phyloP scores from a whole-genome alignment of 2,797 vertebrate genomes.

The Gallirallus australis region DNA sequence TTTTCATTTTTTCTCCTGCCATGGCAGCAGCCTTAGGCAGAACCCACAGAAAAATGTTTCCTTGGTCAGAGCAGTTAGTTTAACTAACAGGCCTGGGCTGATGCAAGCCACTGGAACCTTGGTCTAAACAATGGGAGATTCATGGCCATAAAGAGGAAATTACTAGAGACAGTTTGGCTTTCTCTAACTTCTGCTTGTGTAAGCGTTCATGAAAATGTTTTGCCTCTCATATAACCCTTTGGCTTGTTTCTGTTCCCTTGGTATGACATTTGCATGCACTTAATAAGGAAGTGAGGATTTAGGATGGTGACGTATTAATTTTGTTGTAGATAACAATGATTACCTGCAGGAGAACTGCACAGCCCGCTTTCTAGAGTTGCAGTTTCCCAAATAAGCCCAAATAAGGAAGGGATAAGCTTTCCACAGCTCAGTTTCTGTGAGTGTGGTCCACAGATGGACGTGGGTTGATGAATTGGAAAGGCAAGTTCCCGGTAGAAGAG shows the following conservation, averaged over 20 bases:
- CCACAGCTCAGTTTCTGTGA: not conserved
- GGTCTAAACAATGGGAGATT: not conserved
- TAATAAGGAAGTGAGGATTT: not conserved
- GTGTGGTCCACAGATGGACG: not conserved
- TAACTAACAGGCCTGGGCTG: not conserved
- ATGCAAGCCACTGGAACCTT: slow-evolving; percentile 8
- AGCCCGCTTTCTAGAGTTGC: not conserved
- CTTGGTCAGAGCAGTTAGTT: not conserved
- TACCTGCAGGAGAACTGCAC: not conserved
- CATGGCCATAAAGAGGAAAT: not conserved
- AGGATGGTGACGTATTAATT: not conserved
- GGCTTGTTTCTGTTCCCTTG: slow-evolving; percentile 47
- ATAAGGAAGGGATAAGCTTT: not conserved
- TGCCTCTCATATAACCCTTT: not conserved
- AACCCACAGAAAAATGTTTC: not conserved
- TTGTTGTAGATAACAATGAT: not conserved
- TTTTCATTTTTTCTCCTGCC: not conserved
- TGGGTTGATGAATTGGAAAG: not conserved
- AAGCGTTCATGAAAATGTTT: slow-evolving; percentile 20
- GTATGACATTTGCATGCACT: not conserved
- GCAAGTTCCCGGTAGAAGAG: not conserved
- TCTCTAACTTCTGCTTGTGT: not conserved
- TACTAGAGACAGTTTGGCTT: not conserved
- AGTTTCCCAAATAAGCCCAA: not conserved
- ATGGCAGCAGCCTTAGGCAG: not conserved